phyloP scores from a whole-genome alignment of 2,888 invertebrate genomes.

The Hirudinaria manillensis region DNA sequence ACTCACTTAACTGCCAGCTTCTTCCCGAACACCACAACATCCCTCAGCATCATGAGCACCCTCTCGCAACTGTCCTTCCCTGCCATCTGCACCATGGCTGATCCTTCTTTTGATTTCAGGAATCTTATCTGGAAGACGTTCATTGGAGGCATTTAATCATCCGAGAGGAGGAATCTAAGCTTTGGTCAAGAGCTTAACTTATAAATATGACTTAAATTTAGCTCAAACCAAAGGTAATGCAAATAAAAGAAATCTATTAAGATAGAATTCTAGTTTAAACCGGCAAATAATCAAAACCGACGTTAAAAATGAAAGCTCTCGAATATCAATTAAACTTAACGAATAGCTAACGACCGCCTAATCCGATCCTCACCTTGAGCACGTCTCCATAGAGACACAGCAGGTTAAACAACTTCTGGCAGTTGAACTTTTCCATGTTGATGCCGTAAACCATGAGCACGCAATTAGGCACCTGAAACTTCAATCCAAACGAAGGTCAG shows the following conservation, averaged over 20 bases:
- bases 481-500: background rate
- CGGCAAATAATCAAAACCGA: background rate
- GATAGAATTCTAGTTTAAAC: too few species aligned
- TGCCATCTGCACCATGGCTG: slow-evolving; percentile 99
- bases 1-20: slow-evolving; percentile 65
- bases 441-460: slow-evolving; percentile 98
- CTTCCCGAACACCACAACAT: slow-evolving; percentile 74
- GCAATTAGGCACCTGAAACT: slow-evolving; percentile 55
- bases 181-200: too few species aligned
- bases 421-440: slow-evolving; percentile 84
- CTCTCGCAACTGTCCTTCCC: slow-evolving; percentile 89
- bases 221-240: too few species aligned
- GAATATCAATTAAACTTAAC: background rate
- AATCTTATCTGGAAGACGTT: slow-evolving; percentile 71
- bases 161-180: too few species aligned
- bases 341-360: background rate
- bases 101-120: slow-evolving; percentile 93
- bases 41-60: slow-evolving; percentile 88
- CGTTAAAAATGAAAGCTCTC: too few species aligned
- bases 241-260: background rate
- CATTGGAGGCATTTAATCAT: background rate
- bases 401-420: slow-evolving; percentile 91
- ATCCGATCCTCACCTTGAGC: slow-evolving; percentile 70
- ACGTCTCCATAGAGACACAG: slow-evolving; percentile 98
- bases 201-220: too few species aligned